Percentiles rank a stretch among this genome's conserved stretches.
Evolutionary conservation across 2,888 invertebrate genomes (phyloP).

Genomic region (Aleiodes leptofemur): DNA sequence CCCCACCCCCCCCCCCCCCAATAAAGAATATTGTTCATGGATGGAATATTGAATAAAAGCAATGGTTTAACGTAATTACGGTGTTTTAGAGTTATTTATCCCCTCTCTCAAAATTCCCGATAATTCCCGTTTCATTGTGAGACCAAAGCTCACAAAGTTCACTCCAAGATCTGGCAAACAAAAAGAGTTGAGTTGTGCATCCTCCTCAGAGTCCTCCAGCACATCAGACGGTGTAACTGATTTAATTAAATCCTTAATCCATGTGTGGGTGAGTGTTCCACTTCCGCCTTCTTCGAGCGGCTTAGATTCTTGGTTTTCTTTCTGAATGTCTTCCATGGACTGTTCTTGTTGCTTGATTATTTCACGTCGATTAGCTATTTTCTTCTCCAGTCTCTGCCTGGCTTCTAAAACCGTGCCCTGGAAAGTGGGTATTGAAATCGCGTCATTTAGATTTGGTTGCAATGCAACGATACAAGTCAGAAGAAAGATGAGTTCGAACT

Average conservation of each 20-base stretch:
- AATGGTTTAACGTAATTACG: too few relatives aligned
- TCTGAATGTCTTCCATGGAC: background rate
- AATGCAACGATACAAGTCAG: slow-evolving; percentile 36
- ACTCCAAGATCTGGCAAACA: slow-evolving; percentile 34
- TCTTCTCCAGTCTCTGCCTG: background rate
- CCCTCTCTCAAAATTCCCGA: too few relatives aligned
- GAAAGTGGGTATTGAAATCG: background rate
- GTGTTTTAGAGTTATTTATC: too few relatives aligned
- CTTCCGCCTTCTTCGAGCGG: slow-evolving; percentile 1
- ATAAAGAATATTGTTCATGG: too few relatives aligned
- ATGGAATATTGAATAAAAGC: too few relatives aligned
- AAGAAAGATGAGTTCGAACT: slow-evolving; percentile 35
- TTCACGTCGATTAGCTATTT: background rate
- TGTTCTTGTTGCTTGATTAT: background rate
- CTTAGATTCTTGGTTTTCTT: background rate
- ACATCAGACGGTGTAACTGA: background rate
- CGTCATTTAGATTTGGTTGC: slow-evolving; percentile 24
- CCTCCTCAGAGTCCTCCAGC: background rate
- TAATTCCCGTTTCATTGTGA: too few relatives aligned
- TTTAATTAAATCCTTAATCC: slow-evolving; percentile 19
- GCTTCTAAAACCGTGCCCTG: too few relatives aligned
- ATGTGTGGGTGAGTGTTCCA: slow-evolving; percentile 19
- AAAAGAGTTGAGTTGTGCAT: slow-evolving; percentile 31
- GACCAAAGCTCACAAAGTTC: too few relatives aligned
- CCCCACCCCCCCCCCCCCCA: too few relatives aligned